Evolutionary conservation across 1,140 invertebrate species (phyloP).

Genomic region (Phortica variegata): DNA sequence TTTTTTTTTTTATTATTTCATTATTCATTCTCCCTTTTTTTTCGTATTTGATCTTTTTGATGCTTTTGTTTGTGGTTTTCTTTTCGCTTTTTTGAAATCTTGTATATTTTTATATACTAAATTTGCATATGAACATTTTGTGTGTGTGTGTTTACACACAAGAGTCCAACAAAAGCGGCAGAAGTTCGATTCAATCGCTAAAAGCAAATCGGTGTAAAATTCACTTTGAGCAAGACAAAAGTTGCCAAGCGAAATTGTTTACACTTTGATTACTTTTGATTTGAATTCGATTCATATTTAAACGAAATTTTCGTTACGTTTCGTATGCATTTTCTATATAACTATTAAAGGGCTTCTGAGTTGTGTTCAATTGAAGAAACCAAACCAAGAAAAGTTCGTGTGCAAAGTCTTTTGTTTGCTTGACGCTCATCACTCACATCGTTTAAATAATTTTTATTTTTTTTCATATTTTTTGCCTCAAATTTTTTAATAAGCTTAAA

Average conservation of each 20-base stretch:
- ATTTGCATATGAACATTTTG: conserved; percentile 31
- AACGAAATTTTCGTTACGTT: no score
- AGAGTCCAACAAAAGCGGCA: conserved; percentile 2
- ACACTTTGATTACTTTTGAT: not conserved
- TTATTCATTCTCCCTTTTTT: no score
- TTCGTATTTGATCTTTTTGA: no score
- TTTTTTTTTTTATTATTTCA: no score
- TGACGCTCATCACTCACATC: conserved; percentile 1
- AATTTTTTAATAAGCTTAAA: conserved; percentile 18
- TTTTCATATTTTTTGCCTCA: not conserved
- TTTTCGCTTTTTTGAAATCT: no score
- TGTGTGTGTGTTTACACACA: conserved; percentile 3
- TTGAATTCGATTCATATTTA: no score
- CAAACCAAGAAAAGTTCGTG: conserved; percentile 8
- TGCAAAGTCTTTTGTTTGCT: conserved; percentile 18
- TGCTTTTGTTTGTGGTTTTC: no score
- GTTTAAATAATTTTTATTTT: not conserved
- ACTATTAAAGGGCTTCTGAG: conserved; percentile 14
- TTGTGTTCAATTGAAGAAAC: not conserved
- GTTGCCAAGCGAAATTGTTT: conserved; percentile 9
- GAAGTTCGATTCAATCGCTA: conserved; percentile 21
- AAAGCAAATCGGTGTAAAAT: conserved; percentile 30
- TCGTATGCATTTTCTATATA: no score
- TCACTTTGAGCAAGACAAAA: conserved; percentile 12
- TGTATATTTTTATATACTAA: conserved; percentile 5